phyloP scores from a whole-genome alignment of 2,888 invertebrate genomes.

The Helicoverpa assulta region DNA sequence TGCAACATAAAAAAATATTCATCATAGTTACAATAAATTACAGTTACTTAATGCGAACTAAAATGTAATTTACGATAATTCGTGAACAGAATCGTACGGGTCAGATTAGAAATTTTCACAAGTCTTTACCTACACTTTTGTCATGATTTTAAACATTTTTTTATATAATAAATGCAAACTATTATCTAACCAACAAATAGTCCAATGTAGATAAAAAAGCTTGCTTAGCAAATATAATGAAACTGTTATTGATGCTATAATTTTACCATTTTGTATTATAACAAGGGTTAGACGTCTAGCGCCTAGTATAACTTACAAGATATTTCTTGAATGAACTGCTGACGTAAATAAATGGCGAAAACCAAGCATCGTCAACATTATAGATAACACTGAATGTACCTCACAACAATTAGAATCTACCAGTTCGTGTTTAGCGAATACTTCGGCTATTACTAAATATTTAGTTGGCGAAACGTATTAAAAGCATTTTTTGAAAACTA shows the following conservation, averaged over 20 bases:
- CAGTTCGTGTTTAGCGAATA: conserved; percentile 65
- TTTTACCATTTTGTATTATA: conserved; percentile 40
- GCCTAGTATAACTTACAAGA: conserved; percentile 18
- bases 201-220: conserved; percentile 74
- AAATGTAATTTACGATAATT: conserved; percentile 85
- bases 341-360: conserved; percentile 35
- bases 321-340: conserved; percentile 5
- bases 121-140: conserved; percentile 73
- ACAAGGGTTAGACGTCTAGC: conserved; percentile 27
- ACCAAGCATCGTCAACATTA: conserved; percentile 59
- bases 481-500: conserved; percentile 39
- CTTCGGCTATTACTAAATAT: conserved; percentile 54
- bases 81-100: conserved; percentile 80
- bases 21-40: conserved; percentile 90
- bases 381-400: conserved; percentile 72
- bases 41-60: conserved; percentile 88
- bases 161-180: conserved; percentile 77
- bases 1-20: conserved; percentile 91
- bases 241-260: conserved; percentile 56
- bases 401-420: conserved; percentile 77
- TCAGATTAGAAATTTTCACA: conserved; percentile 68
- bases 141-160: conserved; percentile 74
- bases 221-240: conserved; percentile 74
- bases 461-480: conserved; percentile 33
- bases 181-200: conserved; percentile 75